Base-by-base conservation (phyloP, 2,888 invertebrate species). In the Lasioglossum figueresi region DNA sequence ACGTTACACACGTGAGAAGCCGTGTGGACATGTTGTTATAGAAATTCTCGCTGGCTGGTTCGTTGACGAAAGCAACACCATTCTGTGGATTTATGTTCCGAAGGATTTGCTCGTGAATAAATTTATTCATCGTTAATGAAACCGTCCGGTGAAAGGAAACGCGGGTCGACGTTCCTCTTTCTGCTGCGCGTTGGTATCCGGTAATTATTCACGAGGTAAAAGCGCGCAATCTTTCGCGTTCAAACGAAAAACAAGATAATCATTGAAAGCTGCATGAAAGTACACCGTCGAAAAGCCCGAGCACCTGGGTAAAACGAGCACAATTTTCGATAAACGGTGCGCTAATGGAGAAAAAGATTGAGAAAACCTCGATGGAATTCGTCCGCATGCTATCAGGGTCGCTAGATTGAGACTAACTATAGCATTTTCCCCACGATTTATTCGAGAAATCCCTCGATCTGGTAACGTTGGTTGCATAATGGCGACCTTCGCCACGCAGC, bases 261-360 rank as follows among this genome's bases (percentile, higher is more conserved):
- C n/a, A 37, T 63, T 56, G 16, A 70, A 14, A n/a, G 34, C 5
- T 56, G 45, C 6, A 63, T 75, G 56, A 76, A 79, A 73, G 85
- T 77, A 83, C 45, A 48, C 66, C 2, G 34, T 66, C 5, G 19
- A 66, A 80, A 77, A 81, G 88, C 88, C 12, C 31, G 23, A 40
- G 40, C 40, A 74, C n/a, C 27, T 52, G 27, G 27, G 68, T 56
- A 23, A 48, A 34, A 23, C 48, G 45, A 34, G 45, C 3, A 16
- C 56, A 78, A 31, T 31, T 4, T 48, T 16, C 34, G 63, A 10
- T 31, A 27, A 34, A 66, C 5, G 1, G 4, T n/a, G n/a, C 4
- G 27, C 14, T 45, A 27, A 27, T 12, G 27, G 14, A 59, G 8
- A 27, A 59, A 27, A 27, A 4, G 52, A n/a, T 59, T 14, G n/a